Evolutionary conservation across 1,140 invertebrate genomes (phyloP).

Genomic region (Drosophila pruinosa): DNA sequence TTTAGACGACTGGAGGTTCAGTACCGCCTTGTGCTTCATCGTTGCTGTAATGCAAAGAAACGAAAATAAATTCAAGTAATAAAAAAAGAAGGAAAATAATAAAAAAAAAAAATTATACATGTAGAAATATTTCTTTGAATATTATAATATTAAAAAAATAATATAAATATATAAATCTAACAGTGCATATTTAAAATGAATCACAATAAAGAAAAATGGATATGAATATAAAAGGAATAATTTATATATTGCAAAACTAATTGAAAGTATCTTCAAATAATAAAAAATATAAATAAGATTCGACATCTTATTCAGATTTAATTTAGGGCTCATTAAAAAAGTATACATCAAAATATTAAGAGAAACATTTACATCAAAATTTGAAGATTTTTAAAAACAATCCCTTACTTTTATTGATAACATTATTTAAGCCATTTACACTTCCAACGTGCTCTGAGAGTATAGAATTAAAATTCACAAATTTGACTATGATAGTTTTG

Average conservation of each 20-base stretch:
- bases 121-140: neutral
- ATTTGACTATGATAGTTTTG: neutral
- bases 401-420: neutral
- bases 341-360: too few relatives aligned
- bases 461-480: neutral
- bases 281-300: too few relatives aligned
- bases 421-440: neutral
- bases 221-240: too few relatives aligned
- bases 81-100: neutral
- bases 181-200: too few relatives aligned
- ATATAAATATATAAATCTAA: too few relatives aligned
- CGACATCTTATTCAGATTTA: too few relatives aligned
- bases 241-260: too few relatives aligned
- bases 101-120: neutral
- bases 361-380: too few relatives aligned
- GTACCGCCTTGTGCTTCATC: conserved; percentile 64
- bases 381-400: neutral
- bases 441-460: neutral
- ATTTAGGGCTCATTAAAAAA: too few relatives aligned
- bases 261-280: too few relatives aligned
- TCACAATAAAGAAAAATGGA: too few relatives aligned
- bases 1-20: conserved; percentile 77
- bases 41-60: conserved; percentile 42
- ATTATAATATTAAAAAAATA: too few relatives aligned
- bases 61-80: conserved; percentile 7